Evolutionary conservation across 2,113 vertebrate genomes (phyloP).

Genomic region (Sminthopsis crassicaudata): DNA sequence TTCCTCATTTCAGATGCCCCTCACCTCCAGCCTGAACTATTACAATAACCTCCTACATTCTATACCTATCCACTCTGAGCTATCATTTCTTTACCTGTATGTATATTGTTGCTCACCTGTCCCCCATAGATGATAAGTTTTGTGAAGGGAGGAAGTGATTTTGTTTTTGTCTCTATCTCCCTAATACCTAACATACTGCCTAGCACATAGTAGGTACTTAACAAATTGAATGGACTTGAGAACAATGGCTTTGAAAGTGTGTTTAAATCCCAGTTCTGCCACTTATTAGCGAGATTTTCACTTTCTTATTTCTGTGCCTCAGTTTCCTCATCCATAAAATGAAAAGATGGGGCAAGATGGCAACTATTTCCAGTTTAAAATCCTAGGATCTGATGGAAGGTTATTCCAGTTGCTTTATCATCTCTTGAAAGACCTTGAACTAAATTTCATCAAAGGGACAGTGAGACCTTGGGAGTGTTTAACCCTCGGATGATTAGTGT

Average conservation of each 20-base stretch:
- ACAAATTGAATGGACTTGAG: background rate
- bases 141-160: background rate
- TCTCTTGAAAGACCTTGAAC: constrained; percentile 26
- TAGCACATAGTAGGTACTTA: background rate
- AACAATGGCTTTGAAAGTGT: background rate
- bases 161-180: background rate
- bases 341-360: background rate
- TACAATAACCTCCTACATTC: background rate
- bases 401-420: constrained; percentile 34
- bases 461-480: constrained; percentile 47
- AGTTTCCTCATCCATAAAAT: background rate
- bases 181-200: background rate
- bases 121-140: background rate
- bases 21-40: background rate
- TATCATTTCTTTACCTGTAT: background rate
- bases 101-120: background rate
- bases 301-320: background rate
- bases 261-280: background rate
- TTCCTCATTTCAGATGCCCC: background rate
- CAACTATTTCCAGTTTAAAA: background rate
- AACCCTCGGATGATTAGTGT: background rate
- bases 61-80: background rate
- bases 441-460: background rate
- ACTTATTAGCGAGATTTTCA: background rate
- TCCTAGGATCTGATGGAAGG: background rate